Base-by-base conservation (phyloP, 2,113 vertebrate species). In the Kryptolebias marmoratus region DNA sequence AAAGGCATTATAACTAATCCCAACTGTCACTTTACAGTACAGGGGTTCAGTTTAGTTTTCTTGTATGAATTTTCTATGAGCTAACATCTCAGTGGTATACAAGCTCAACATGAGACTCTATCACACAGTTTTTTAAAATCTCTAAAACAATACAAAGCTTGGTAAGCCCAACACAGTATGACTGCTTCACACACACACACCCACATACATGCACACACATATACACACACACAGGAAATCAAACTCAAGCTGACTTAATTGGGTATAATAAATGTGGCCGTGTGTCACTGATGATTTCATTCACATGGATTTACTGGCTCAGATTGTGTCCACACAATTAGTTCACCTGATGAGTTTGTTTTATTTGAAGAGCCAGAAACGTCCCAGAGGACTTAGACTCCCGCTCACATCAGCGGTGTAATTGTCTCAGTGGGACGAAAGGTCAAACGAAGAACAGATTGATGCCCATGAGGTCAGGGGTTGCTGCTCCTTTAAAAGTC, bases 301-400 rank as follows among this genome's bases (percentile, higher is more conserved):
- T 77, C 74, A 67, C 61, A 64, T 54, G 4, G 16, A n/a, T 63
- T 71, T 68, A 64, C 47, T 75, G 73, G 45, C 15, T 65, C 62
- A 64, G 54, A 48, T 32, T 62, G 18, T 71, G 69, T 72, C 56
- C 48, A 47, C 59, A 75, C 66, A 62, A 79, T 88, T 78, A 67
- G 66, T 64, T 69, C 68, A 47, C n/a, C 42, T 50, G 60, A 81
- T 65, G 31, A 76, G 44, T 11, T 78, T 50, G 42, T 73, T 63
- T 73, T n/a, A 32, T 63, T 58, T 57, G 28, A 64, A 39, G 45
- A 59, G 39, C 60, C 49, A 49, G 13, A 28, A 36, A 15, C 6
- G 11, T 81, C 77, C 53, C 62, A 0, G 11, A 53, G 52, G 81
- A 84, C 5, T 66, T 16, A 12, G 11, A 15, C 8, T 16, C 56